These are phyloP conservation scores for Halichondria panicea DNA, from an alignment of 37 sponge, comb jelly and placozoan species.

Conservation along the genomic window DNA sequence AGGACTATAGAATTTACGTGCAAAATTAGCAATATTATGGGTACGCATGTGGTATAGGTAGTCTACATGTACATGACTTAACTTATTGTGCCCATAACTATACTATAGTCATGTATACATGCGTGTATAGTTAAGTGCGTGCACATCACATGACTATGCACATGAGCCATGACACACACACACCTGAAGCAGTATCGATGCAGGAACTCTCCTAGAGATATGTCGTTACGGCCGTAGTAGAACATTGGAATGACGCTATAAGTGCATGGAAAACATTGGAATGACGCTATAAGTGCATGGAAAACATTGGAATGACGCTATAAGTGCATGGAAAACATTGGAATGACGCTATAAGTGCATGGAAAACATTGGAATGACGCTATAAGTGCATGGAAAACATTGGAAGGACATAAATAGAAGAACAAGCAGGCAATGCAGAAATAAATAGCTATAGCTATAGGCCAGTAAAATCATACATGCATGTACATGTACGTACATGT, in stretches of 20 bases:
- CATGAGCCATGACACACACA: neutral
- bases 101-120: no score
- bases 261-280: conserved; percentile 51
- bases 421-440: no score
- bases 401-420: no score
- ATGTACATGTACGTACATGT: no score
- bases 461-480: no score
- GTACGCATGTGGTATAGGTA: no score
- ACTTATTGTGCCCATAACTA: no score
- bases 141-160: neutral
- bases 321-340: neutral
- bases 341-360: conserved; percentile 30
- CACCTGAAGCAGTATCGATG: conserved; percentile 88
- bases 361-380: conserved; percentile 58
- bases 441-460: no score
- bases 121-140: no score
- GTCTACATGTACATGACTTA: no score
- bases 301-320: conserved; percentile 61
- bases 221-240: conserved; percentile 92
- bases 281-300: conserved; percentile 25
- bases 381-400: conserved; percentile 49
- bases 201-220: conserved; percentile 89
- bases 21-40: no score
- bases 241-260: conserved; percentile 63
- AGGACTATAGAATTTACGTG: no score